Evolutionary conservation across 2,113 vertebrate genomes (phyloP).

Genomic region (Galemys pyrenaicus): DNA sequence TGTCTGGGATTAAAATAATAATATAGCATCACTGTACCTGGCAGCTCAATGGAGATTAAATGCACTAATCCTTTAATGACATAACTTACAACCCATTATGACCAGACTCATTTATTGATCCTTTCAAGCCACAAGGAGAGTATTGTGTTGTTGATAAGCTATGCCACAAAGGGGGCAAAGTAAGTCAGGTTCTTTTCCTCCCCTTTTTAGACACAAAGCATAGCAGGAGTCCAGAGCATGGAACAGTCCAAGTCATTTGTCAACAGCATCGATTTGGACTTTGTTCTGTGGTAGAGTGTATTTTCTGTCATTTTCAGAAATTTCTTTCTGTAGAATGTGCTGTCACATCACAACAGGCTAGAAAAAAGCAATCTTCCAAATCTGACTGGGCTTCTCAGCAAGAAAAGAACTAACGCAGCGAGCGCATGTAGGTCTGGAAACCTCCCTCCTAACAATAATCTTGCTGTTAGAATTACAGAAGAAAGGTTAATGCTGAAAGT

Average conservation of each 20-base stretch:
- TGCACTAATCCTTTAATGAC: slow-evolving; percentile 48
- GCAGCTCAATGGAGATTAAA: slow-evolving; percentile 51
- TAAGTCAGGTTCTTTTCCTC: background rate
- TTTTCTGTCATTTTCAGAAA: slow-evolving; percentile 26
- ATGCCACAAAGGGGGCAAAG: background rate
- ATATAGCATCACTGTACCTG: slow-evolving; percentile 48
- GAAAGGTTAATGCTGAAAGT: background rate
- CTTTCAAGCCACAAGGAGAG: slow-evolving; percentile 43
- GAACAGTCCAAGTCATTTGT: background rate
- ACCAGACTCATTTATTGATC: slow-evolving; percentile 30
- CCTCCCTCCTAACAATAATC: background rate
- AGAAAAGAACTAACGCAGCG: background rate
- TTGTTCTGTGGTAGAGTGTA: background rate
- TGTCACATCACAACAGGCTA: background rate
- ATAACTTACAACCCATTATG: slow-evolving; percentile 28
- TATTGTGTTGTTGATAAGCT: slow-evolving; percentile 8
- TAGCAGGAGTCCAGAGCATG: background rate
- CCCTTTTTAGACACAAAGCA: background rate
- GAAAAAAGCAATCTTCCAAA: background rate
- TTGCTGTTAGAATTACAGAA: background rate
- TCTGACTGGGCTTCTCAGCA: background rate
- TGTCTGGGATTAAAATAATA: slow-evolving; percentile 64
- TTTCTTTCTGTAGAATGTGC: background rate
- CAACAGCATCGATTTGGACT: background rate
- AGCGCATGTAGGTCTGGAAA: background rate